Evolutionary conservation across 2,113 vertebrate species (phyloP), one percentile per base, ranked within the genome.

Genomic region (Galeopterus variegatus): DNA sequence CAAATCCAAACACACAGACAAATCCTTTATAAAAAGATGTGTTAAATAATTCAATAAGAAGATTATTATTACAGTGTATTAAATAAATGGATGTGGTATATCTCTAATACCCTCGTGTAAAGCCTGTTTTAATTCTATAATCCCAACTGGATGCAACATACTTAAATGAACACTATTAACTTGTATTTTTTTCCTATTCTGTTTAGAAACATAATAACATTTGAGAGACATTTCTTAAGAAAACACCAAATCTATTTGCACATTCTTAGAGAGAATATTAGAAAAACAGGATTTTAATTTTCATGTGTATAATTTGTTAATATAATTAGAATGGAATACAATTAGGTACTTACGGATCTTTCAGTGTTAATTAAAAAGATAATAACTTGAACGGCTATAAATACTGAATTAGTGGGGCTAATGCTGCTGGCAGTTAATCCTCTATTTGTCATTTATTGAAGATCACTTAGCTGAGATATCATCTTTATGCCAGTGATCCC

Each of bases 311-410:
- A 98, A 98, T 98, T 98, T 98, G 97, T 98, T 98, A 98, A 98
- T 98, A 96, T 98, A 98, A 98, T 98, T 98, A 98, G 67, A 92
- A 94, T 90, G 82, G 93, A 98, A 98, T 97, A 94, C 70, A 97
- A 97, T 96, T 97, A 98, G 94, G 96, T 97, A 92, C 90, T 98
- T 98, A 98, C 96, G 96, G 96, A 97, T 97, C 95, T 98, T 98
- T 98, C 97, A 82, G 87, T 97, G 97, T 99, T 98, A 99, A 98
- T 99, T 98, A 98, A 98, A 98, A 98, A 98, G 96, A 87, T 98
- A 98, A 97, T 98, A 98, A 98, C 95, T 98, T 98, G 98, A 98
- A 98, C 98, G 96, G 60, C 93, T 98, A 95, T 98, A 97, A 98
- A 98, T 98, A 96, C 62, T 92, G 96, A 97, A 92, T 97, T 89